These are phyloP conservation scores for Hylyphantes graminicola DNA, from an alignment of 1,140 invertebrate species.

Conservation along the genomic window DNA sequence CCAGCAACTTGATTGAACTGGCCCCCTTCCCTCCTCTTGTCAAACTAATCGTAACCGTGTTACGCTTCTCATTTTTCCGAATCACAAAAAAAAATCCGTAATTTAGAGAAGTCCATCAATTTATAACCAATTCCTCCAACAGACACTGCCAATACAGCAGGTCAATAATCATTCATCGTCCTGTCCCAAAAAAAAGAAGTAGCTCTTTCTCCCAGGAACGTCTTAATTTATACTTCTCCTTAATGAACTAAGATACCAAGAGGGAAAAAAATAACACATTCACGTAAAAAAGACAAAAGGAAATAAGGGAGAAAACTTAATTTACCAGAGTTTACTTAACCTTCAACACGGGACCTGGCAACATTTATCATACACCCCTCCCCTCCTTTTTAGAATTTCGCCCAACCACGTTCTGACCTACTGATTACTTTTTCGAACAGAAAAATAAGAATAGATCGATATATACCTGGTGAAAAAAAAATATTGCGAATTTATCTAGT, in stretches of 20 bases:
- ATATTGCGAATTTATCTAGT: constrained; percentile 35
- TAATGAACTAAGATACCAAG: constrained; percentile 23
- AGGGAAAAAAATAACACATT: background rate
- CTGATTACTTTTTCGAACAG: constrained; percentile 35
- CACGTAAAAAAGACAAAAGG: background rate
- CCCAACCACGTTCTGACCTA: background rate
- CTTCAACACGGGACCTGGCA: constrained; percentile 25
- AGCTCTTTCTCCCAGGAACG: constrained; percentile 1
- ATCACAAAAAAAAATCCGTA: no score
- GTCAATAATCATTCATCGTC: constrained; percentile 51
- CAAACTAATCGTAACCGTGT: no score
- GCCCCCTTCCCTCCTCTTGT: no score
- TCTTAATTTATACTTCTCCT: constrained; percentile 52
- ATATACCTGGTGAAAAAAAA: constrained; percentile 7
- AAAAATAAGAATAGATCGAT: constrained; percentile 30
- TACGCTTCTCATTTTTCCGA: no score
- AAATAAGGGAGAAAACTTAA: constrained; percentile 40
- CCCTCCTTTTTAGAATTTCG: constrained; percentile 6
- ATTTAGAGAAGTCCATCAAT: constrained; percentile 41
- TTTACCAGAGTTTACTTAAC: constrained; percentile 50
- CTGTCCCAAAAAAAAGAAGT: background rate
- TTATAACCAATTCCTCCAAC: constrained; percentile 37
- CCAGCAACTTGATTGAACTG: no score
- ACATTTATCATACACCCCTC: constrained; percentile 41
- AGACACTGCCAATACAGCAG: constrained; percentile 42